Evolutionary conservation across 2,888 invertebrate species (phyloP).

Genomic region (Rotaria socialis): DNA sequence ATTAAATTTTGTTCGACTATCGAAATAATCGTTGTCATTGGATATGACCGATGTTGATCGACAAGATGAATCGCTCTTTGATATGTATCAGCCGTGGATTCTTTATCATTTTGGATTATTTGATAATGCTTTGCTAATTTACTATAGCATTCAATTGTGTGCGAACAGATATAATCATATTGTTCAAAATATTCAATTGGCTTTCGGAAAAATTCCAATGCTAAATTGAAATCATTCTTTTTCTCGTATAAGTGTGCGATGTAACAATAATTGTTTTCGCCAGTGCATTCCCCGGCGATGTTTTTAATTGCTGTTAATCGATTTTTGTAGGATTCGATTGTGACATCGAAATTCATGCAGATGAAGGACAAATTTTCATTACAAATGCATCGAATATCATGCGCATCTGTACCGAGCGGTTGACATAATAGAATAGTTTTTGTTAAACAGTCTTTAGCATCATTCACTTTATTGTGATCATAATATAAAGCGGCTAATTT

Average conservation of each 20-base stretch:
- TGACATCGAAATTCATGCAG: neutral
- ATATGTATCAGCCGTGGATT: neutral
- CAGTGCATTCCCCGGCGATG: neutral
- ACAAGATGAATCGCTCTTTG: neutral
- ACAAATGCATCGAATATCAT: neutral
- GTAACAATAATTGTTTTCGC: neutral
- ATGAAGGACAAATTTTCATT: neutral
- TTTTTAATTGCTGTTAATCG: neutral
- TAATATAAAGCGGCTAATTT: neutral
- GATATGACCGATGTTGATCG: neutral
- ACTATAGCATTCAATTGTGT: neutral
- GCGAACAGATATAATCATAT: neutral
- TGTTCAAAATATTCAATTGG: conserved; percentile 1
- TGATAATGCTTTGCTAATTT: neutral
- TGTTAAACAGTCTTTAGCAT: neutral
- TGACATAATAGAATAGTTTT: neutral
- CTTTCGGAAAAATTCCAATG: neutral
- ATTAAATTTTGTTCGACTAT: neutral
- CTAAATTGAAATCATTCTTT: neutral
- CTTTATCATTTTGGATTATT: neutral
- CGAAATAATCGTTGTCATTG: neutral
- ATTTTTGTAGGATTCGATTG: neutral
- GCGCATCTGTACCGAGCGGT: neutral
- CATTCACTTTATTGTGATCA: neutral
- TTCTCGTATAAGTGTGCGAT: neutral